Evolutionary conservation across 2,113 vertebrate genomes (phyloP).

Genomic region (Boulengeromyrus knoepffleri): DNA sequence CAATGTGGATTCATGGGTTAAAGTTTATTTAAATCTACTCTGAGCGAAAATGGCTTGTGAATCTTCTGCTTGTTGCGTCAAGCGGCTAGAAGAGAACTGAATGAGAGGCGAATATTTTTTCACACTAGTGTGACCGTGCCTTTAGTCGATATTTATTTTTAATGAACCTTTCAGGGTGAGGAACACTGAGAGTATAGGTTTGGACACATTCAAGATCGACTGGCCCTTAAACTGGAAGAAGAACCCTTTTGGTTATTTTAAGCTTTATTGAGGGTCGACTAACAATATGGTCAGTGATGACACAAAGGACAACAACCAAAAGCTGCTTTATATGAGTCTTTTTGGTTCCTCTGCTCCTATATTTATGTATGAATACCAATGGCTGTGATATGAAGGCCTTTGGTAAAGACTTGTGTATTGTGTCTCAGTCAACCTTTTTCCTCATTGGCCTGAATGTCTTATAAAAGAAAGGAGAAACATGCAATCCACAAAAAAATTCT

Average conservation of each 20-base stretch:
- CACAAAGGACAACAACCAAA: not conserved
- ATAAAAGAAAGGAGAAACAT: not conserved
- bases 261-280: not conserved
- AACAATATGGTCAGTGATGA: not conserved
- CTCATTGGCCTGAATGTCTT: not conserved
- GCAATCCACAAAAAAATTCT: not conserved
- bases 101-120: not conserved
- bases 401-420: not conserved
- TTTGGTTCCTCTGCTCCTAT: not conserved
- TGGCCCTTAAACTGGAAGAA: not conserved
- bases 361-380: not conserved
- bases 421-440: not conserved
- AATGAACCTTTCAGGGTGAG: not conserved
- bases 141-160: not conserved
- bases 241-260: not conserved
- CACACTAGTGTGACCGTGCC: not conserved
- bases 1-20: not conserved
- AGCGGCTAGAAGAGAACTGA: not conserved
- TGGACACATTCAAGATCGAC: not conserved
- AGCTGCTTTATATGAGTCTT: not conserved
- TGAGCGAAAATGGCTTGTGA: not conserved
- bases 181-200: not conserved
- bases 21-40: not conserved
- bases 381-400: not conserved
- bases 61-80: not conserved